phyloP scores from a whole-genome alignment of 2,797 vertebrate genomes.

The Columba guinea region DNA sequence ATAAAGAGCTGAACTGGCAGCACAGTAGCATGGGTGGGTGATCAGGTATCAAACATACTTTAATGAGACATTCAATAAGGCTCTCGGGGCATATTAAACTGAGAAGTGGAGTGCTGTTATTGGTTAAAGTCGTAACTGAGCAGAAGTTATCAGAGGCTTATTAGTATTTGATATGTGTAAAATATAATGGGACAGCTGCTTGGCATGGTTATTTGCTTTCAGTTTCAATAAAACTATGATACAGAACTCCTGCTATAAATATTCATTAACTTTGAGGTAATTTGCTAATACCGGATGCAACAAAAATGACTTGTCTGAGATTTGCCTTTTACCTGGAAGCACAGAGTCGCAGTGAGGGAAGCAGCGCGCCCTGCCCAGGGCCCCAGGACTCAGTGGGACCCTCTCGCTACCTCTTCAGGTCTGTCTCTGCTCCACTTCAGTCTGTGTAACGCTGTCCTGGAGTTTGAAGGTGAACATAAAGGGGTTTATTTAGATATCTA shows the following conservation, averaged over 20 bases:
- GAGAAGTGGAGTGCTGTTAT: background rate
- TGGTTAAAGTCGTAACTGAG: background rate
- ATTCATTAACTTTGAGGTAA: background rate
- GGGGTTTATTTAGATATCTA: background rate
- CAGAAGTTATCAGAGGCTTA: background rate
- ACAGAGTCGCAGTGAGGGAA: background rate
- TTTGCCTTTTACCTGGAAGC: background rate
- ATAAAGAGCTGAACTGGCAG: background rate
- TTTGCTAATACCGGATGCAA: background rate
- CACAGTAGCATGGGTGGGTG: background rate
- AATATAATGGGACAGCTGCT: background rate
- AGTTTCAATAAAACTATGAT: background rate
- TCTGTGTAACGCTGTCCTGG: accelerated
- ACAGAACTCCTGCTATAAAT: background rate
- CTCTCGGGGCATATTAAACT: background rate
- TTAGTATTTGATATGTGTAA: background rate
- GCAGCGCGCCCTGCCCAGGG: background rate
- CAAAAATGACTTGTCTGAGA: background rate
- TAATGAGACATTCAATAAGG: background rate
- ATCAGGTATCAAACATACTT: background rate
- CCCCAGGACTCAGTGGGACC: accelerated
- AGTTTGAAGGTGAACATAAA: background rate
- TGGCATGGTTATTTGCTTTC: background rate
- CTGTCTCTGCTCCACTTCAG: background rate
- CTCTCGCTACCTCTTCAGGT: background rate